Base-by-base conservation (phyloP, 2,888 invertebrate species). In the Cerceris rybyensis region DNA sequence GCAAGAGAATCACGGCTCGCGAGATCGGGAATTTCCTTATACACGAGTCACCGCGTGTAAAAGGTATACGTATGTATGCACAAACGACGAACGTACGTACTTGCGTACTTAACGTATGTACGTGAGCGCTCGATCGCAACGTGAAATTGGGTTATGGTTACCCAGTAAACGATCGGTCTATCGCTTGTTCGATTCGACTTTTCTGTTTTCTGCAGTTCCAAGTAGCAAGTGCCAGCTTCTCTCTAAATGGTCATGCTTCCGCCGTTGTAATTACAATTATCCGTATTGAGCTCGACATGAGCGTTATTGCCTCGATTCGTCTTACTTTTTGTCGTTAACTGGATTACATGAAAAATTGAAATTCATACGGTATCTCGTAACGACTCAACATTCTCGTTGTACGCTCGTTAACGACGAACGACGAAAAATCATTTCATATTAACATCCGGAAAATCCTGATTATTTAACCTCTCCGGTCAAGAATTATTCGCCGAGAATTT, bases 11-110 rank as follows among this genome's bases (percentile, higher is more conserved):
- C 87, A 86, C 83, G 76, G 67, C 69, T 65, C 68, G 76, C 87
- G 81, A 87, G 84, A 90, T 88, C 88, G 87, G 86, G 86, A 88
- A 89, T 91, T 91, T 90, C 91, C 90, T 90, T 91, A 90, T 90
- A 90, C 84, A 80, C 84, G 58, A 79, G 72, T 71, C 64, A 57
- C 60, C 71, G 58, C 43, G 73, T 50, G 28, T 17, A 63, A 71
- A 54, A 57, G 11, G 46, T 13, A 67, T 60, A n/a, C 73, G 63
- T 69, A 55, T 64, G 74, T 73, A 13, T 75, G 69, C 66, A 42
- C 77, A 75, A 75, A 75, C 65, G 41, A 9, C 55, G 70, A 52
- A 69, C 61, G 28, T 28, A 28, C 28, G 28, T 28, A 28, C 28
- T 28, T 28, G 28, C 28, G 28, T 28, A 28, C 28, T 28, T 28